Evolutionary conservation across 2,113 vertebrate species (phyloP).

Genomic region (Corythoichthys intestinalis): DNA sequence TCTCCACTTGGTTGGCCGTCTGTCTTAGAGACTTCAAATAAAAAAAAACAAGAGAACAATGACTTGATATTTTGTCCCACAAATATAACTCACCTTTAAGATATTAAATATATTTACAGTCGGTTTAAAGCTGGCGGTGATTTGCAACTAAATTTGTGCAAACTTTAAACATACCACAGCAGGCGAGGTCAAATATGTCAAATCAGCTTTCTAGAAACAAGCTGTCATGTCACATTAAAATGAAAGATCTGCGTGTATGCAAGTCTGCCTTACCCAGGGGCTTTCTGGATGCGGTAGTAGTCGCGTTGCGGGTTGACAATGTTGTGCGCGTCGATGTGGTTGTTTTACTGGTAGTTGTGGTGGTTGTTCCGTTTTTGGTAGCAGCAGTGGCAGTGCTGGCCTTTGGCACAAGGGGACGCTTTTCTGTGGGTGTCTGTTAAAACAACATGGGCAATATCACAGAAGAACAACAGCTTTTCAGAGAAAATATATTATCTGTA

Average conservation of each 20-base stretch:
- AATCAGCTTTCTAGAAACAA: constrained; percentile 7
- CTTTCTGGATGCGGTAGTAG: constrained; percentile 63
- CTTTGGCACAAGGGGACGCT: constrained; percentile 74
- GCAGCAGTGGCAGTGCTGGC: constrained; percentile 44
- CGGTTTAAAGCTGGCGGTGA: not conserved
- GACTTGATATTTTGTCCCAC: not conserved
- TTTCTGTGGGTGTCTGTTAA: constrained; percentile 60
- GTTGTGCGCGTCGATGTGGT: constrained; percentile 42
- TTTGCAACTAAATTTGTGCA: not conserved
- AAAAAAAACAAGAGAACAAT: not conserved
- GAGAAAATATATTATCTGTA: not conserved
- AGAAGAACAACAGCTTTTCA: not conserved
- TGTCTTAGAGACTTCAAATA: constrained; percentile 78
- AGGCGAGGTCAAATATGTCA: constrained; percentile 1
- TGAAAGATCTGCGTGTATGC: not conserved
- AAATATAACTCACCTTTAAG: too few relatives aligned
- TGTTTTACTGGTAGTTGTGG: constrained; percentile 56
- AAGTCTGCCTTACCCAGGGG: constrained; percentile 68
- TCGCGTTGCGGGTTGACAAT: constrained; percentile 24
- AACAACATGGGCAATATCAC: not conserved
- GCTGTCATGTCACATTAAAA: not conserved
- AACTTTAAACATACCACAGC: not conserved
- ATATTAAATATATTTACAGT: not conserved
- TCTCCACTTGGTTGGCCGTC: constrained; percentile 77
- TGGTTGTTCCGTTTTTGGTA: constrained; percentile 63